Evolutionary conservation across 2,797 vertebrate genomes (phyloP).

Genomic region (Sebastes hopkinsi): DNA sequence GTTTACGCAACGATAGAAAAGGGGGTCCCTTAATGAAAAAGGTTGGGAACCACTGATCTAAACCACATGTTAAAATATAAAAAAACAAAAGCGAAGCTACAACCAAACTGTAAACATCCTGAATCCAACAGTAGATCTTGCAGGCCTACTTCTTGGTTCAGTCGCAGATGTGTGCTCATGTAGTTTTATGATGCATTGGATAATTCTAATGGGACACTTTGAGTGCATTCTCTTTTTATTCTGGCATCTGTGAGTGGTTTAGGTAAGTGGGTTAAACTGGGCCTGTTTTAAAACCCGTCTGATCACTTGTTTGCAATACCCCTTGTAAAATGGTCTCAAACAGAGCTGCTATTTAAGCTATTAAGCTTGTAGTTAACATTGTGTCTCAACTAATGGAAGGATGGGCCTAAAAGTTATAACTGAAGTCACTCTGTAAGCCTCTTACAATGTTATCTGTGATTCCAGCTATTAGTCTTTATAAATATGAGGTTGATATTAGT

Average conservation of each 20-base stretch:
- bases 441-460: not conserved
- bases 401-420: not conserved
- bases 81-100: not conserved
- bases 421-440: too few species aligned
- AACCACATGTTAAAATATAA: not conserved
- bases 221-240: not conserved
- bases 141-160: not conserved
- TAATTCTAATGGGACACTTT: not conserved
- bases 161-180: not conserved
- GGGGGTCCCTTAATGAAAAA: too few species aligned
- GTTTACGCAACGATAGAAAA: too few species aligned
- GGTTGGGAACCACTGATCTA: not conserved
- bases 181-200: not conserved
- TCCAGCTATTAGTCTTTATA: not conserved
- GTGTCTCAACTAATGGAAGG: not conserved
- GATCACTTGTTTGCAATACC: conserved; percentile 1
- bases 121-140: not conserved
- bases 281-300: not conserved
- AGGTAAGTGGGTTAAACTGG: not conserved
- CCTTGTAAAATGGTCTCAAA: not conserved
- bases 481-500: not conserved
- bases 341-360: not conserved
- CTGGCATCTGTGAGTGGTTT: not conserved
- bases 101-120: not conserved
- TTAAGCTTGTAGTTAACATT: not conserved